Base-by-base conservation (phyloP, 2,797 vertebrate species). In the Chelidonichthys spinosus region DNA sequence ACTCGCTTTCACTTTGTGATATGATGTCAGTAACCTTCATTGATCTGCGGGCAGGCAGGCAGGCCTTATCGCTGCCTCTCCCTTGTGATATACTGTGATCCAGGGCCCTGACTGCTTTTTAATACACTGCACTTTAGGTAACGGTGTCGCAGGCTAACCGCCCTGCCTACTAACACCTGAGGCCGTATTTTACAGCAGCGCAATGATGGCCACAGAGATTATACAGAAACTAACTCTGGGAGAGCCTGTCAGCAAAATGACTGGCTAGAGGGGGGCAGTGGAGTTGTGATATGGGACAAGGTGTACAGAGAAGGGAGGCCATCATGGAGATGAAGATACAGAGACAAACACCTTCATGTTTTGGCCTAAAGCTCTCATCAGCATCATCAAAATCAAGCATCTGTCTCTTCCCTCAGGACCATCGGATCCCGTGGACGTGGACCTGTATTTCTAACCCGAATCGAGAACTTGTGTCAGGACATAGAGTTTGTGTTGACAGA, bases 11-110 rank as follows among this genome's bases (percentile, higher is more conserved):
- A 97, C 96, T 96, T 95, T 97, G 96, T 97, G 96, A 97, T 97
- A 98, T 96, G 96, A 98, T 97, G 97, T 97, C 97, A 96, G 96
- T 97, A 97, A 97, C 97, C 97, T 97, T 95, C 97, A 98, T 97
- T 97, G 97, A 98, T 98, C 97, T 95, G 94, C 94, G 92, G 95
- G 94, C 94, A 92, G 93, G 95, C 95, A 95, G 95, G 93, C 87
- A 94, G 94, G 95, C 94, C 97, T 98, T 97, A 98, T 97, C 97
- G 90, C 95, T 95, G 94, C 94, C 94, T 95, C 95, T 93, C 86
- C 87, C 92, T 76, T 89, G 95, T 96, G 97, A 98, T 97, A 96
- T 95, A 97, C 95, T 94, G 96, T 93, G 95, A 96, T 96, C 94
- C 93, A 90, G 90, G 94, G 85, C 89, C 94, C 95, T 95, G 95